Evolutionary conservation across 2,113 vertebrate genomes (phyloP), one percentile per base, ranked within the genome.

Genomic region (Megaleporinus macrocephalus): DNA sequence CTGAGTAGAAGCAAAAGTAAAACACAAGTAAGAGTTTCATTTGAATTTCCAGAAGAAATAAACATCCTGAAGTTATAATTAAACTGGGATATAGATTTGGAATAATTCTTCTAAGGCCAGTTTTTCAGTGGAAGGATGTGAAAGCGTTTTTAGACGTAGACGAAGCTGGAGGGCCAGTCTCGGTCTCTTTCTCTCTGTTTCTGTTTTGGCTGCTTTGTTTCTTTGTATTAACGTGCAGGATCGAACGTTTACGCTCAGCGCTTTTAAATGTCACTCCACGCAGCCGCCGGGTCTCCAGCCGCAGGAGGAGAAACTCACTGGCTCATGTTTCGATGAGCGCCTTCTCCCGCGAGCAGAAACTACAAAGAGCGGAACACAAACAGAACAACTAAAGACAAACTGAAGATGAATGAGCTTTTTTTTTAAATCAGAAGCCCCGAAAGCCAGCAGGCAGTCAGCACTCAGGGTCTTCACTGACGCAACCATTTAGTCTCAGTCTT

Each of bases 211-310:
- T 47, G 26, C 9, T 47, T 49, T 36, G 22, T 22, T 20, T 27
- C 57, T 22, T 9, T 24, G 7, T 27, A 33, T 68, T 20, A 16
- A 2, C 65, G 20, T 20, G 65, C 65, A 68, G 29, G 14, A 18
- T 30, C 20, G 65, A 68, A 10, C 24, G 10, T n/a, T 30, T 62
- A 16, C 33, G 13, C 18, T 24, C 27, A 44, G 51, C 26, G 11
- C 1, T 33, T 53, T 82, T 82, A 59, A 76, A 59, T 69, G 33
- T 47, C 72, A 75, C 30, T 44, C 59, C 47, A 47, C 69, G 57
- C 53, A 59, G 73, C 24, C 62, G 16, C 63, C 75, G 33, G 70
- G n/a, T 18, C 57, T 61, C 70, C 59, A 41, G 79, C 49, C 65
- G 79, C 57, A 53, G 51, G 33, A 2, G 22, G 27, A 30, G 1